Evolutionary conservation across 2,888 invertebrate species (phyloP).

Genomic region (Hirtodrosophila cameraria): DNA sequence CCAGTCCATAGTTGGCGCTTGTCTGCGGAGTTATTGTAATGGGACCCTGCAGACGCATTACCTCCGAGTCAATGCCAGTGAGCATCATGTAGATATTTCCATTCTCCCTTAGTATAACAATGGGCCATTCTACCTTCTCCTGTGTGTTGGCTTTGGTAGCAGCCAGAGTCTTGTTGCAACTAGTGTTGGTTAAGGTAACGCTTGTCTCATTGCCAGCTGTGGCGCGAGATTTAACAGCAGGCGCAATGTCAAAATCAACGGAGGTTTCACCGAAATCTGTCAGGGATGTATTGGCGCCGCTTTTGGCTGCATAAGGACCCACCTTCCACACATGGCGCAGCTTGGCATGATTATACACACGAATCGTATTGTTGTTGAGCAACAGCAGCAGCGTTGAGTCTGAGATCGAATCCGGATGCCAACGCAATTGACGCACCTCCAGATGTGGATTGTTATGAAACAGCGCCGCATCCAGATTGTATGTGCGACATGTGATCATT

Average conservation of each 20-base stretch:
- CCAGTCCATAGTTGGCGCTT: conserved; percentile 93
- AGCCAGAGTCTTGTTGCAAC: conserved; percentile 14
- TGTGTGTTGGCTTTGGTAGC: conserved; percentile 38
- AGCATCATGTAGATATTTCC: conserved; percentile 90
- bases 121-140: conserved; percentile 87
- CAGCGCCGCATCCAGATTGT: conserved; percentile 89
- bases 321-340: conserved; percentile 85
- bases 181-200: neutral
- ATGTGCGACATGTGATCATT: conserved; percentile 86
- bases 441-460: conserved; percentile 88
- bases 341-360: conserved; percentile 85
- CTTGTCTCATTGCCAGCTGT: conserved; percentile 2
- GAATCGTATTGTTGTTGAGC: conserved; percentile 93
- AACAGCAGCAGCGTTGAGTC: conserved; percentile 91
- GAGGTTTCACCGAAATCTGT: conserved; percentile 91
- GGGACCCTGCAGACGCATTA: conserved; percentile 88
- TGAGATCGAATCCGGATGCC: conserved; percentile 93
- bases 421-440: conserved; percentile 90
- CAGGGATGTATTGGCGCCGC: conserved; percentile 53
- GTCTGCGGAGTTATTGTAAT: conserved; percentile 91
- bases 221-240: conserved; percentile 81
- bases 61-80: conserved; percentile 83
- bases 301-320: conserved; percentile 83
- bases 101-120: conserved; percentile 92
- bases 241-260: conserved; percentile 93